These are phyloP conservation scores for Latrodectus geometricus DNA, from an alignment of 1,140 invertebrate genomes.

Conservation along the genomic window DNA sequence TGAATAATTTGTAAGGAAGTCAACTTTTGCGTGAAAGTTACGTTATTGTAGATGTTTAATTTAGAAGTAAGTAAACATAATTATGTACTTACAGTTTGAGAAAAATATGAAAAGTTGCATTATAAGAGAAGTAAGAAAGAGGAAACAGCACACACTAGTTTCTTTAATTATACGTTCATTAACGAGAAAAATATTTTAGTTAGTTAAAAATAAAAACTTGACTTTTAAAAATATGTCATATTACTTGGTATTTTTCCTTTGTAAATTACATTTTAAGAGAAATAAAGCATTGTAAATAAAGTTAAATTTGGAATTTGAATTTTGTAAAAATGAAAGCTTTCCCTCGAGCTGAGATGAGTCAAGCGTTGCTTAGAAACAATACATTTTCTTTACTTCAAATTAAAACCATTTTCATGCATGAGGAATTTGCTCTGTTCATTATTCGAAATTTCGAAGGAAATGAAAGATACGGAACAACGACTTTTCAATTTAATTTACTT, in stretches of 20 bases:
- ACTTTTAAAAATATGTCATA: background rate
- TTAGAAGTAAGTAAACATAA: too few relatives aligned
- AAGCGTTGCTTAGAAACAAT: background rate
- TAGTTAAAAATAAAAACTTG: background rate
- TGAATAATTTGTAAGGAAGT: too few relatives aligned
- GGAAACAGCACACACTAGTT: background rate
- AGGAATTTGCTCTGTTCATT: background rate
- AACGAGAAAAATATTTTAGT: background rate
- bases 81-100: too few relatives aligned
- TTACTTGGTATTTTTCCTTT: background rate
- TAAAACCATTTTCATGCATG: background rate
- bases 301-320: background rate
- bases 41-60: too few relatives aligned
- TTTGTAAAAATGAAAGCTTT: background rate
- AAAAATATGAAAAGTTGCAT: too few relatives aligned
- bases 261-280: background rate
- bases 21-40: too few relatives aligned
- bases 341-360: background rate
- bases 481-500: background rate
- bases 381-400: background rate
- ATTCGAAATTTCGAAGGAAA: background rate
- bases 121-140: too few relatives aligned
- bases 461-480: background rate
- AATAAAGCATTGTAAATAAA: background rate
- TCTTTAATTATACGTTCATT: background rate